Evolutionary conservation across 2,113 vertebrate species (phyloP), one percentile per base, ranked within the genome.

Genomic region (Odocoileus hemionus): DNA sequence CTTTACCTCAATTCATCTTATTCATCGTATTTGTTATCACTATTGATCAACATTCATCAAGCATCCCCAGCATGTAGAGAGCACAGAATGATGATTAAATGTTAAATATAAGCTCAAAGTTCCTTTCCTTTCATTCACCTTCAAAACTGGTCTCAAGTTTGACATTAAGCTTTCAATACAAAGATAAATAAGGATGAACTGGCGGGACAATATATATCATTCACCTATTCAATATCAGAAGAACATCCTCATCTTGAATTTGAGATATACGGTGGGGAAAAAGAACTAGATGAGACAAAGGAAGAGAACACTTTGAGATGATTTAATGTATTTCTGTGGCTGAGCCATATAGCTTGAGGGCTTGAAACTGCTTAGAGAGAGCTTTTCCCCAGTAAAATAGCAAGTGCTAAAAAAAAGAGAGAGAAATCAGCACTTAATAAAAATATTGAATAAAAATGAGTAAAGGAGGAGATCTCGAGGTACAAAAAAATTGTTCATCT

Each of bases 341-440:
- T 90, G 84, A 86, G 47, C 74, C 60, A 87, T 61, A 87, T n/a
- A 70, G 28, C 80, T 90, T 76, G 33, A 85, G 58, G 85, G 28
- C n/a, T 91, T 96, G 90, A 96, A 96, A 97, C n/a, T 84, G 50
- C 33, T 89, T 67, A 95, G 6, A 91, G 17, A 95, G 28, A 90
- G 12, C 26, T 89, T 95, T 95, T 91, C 12, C 78, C 57, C 5
- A 95, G 36, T 78, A 91, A 87, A 96, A 78, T 15, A 89, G 2
- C 17, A 84, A 92, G 55, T 80, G 30, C 36, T 95, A 60, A 83
- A 94, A 87, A 15, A 16, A 70, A 55, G 12, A 5, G 28, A 61
- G 23, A 60, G 91, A 80, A 85, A 13, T 21, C 28, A 85, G 86
- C 12, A 86, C 25, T 93, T 82, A 78, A 88, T 80, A 82, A 89